Base-by-base conservation (phyloP, 2,113 vertebrate species). In the Ammodramus savannarum region DNA sequence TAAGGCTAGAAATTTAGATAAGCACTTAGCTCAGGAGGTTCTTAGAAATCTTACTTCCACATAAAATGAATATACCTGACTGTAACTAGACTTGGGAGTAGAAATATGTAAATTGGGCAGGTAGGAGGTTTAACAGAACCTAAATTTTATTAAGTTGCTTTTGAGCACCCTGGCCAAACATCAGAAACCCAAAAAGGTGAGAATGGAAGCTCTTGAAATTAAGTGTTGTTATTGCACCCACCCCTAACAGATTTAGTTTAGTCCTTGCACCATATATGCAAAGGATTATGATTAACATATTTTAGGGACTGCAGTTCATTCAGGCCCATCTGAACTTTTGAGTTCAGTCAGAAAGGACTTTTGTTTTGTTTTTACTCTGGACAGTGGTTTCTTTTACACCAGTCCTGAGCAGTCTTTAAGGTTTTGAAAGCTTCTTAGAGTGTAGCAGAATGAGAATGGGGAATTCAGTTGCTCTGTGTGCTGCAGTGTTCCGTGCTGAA, bases 361-460 rank as follows among this genome's bases (percentile, higher is more conserved):
- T n/a, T 43, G 3, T 44, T 73, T 49, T 44, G 22, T 18, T 73
- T 59, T n/a, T 20, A 4, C 29, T 75, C 43, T 68, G 71, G 11
- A 34, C 43, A 55, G 18, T 39, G 21, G 32, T 67, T 85, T 20
- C 13, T 54, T 89, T 89, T 71, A n/a, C 67, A 49, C 34, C 0
- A 1, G 17, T 67, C 29, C 38, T 61, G 15, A 62, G 36, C 41
- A 71, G 31, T 66, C n/a, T 39, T 62, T 62, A 54, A 39, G 32
- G 58, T 87, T 89, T 78, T 38, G 38, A 49, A 54, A 85, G 17
- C 15, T 43, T 68, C 6, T 43, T 51, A 48, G 39, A 20, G 7
- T 18, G 11, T 57, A 73, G 54, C 9, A 51, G 21, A 79, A 2
- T 15, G 16, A 71, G 78, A 87, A 46, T 0, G 0, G 32, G 26